Conservation (phyloP, 2,113 vertebrate species). For the Pungitius pungitius region DNA sequence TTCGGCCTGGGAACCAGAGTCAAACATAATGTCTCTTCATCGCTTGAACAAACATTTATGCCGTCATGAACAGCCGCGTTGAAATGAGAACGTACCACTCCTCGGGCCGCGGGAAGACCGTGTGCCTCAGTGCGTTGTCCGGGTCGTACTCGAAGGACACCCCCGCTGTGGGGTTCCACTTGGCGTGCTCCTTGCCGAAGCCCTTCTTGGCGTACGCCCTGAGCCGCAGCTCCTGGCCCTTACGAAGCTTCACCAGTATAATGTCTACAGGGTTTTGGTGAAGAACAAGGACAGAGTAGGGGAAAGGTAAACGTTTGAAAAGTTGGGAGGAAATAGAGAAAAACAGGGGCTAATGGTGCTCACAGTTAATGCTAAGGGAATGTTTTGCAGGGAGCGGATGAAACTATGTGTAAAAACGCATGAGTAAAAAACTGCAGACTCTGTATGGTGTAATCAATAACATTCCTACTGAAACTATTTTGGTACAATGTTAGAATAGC, state of each 20-base stretch:
- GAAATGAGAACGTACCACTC: slow-evolving; percentile 84
- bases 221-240: slow-evolving; percentile 95
- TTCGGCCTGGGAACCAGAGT: slow-evolving; percentile 86
- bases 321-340: neutral
- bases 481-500: too few relatives aligned
- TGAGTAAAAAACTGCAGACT: too few relatives aligned
- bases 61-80: neutral
- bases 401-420: neutral
- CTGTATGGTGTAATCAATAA: too few relatives aligned
- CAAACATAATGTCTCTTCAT: neutral
- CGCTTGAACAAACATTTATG: neutral
- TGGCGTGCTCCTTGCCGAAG: slow-evolving; percentile 97
- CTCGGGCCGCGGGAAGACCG: slow-evolving; percentile 94
- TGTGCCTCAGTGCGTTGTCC: slow-evolving; percentile 94
- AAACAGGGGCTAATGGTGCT: neutral
- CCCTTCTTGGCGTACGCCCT: slow-evolving; percentile 97
- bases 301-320: neutral
- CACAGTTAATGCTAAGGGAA: too few relatives aligned
- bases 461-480: too few relatives aligned
- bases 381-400: too few relatives aligned
- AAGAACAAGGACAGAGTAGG: neutral
- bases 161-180: slow-evolving; percentile 97
- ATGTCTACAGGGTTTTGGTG: slow-evolving; percentile 83
- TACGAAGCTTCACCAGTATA: slow-evolving; percentile 94
- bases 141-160: slow-evolving; percentile 98